Conservation (phyloP, 1,140 invertebrate genomes). For the Hyposmocoma kahamanoa region DNA sequence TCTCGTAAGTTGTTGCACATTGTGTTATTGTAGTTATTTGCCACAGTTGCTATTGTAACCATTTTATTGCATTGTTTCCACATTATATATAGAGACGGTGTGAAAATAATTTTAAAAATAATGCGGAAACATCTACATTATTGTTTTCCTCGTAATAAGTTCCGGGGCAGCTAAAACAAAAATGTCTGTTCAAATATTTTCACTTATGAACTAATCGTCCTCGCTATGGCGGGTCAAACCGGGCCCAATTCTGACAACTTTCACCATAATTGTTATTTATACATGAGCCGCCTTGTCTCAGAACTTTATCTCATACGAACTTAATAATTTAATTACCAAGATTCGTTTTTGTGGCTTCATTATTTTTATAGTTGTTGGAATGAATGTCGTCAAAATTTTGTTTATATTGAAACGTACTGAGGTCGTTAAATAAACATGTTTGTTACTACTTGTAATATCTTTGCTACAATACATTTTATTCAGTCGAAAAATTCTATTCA, state of each 20-base stretch:
- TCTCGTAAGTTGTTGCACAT: too few species aligned
- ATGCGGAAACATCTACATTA: too few species aligned
- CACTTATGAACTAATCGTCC: constrained; percentile 27
- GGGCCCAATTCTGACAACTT: constrained; percentile 45
- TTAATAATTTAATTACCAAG: constrained; percentile 42
- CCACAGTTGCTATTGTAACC: too few species aligned
- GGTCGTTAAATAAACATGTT: background rate
- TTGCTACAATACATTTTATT: too few species aligned
- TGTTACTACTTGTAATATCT: too few species aligned
- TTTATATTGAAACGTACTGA: background rate
- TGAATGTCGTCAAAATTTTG: background rate
- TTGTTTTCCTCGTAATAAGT: too few species aligned
- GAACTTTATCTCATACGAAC: constrained; percentile 31
- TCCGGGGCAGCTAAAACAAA: constrained; percentile 25
- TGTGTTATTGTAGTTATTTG: too few species aligned
- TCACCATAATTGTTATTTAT: constrained; percentile 65
- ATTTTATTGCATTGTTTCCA: too few species aligned
- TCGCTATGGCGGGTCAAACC: constrained; percentile 31
- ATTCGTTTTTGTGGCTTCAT: background rate
- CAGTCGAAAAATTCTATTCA: too few species aligned
- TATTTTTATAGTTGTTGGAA: background rate
- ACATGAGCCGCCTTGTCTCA: constrained; percentile 17
- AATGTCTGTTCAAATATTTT: constrained; percentile 41
- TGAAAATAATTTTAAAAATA: too few species aligned
- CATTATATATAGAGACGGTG: too few species aligned